These are phyloP conservation scores for Capricornis sumatraensis DNA, from an alignment of 2,113 vertebrate species.

Conservation along the genomic window DNA sequence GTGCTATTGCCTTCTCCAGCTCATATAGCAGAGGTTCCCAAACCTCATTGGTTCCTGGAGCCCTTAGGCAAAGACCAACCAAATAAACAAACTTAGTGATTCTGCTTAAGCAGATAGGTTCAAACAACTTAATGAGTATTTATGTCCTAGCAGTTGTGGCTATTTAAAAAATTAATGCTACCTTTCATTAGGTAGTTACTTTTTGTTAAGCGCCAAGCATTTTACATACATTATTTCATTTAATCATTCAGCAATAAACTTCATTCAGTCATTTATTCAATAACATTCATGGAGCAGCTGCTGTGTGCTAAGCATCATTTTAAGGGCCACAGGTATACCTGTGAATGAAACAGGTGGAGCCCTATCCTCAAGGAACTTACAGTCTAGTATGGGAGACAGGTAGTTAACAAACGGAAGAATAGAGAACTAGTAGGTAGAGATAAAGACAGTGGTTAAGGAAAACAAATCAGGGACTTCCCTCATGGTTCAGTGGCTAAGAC, in stretches of 20 bases:
- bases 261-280: neutral
- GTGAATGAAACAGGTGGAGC: neutral
- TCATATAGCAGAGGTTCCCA: neutral
- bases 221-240: neutral
- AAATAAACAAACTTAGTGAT: neutral
- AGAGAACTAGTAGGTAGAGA: neutral
- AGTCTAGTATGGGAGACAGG: neutral
- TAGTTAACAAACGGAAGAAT: neutral
- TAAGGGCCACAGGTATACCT: neutral
- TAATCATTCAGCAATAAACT: neutral
- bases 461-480: neutral
- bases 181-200: neutral
- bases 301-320: neutral
- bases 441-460: neutral
- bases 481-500: neutral
- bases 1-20: neutral
- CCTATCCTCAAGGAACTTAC: neutral
- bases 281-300: neutral
- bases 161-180: neutral
- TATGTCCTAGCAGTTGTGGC: neutral
- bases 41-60: neutral
- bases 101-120: conserved; percentile 11
- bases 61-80: neutral
- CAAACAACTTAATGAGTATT: neutral
- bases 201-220: neutral